phyloP scores from a whole-genome alignment of 2,797 vertebrate genomes.

The Sebastolobus alascanus region DNA sequence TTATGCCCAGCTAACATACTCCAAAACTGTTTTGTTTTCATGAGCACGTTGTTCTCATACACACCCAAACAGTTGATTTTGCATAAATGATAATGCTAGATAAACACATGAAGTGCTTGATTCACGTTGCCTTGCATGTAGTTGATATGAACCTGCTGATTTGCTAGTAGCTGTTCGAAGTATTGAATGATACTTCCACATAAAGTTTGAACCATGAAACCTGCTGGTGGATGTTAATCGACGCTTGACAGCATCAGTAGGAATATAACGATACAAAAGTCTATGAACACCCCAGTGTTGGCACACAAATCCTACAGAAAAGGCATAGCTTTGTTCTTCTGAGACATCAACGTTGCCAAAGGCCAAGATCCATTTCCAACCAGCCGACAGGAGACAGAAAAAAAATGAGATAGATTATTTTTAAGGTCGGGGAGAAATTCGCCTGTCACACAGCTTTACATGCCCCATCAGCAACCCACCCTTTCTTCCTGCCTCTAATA shows the following conservation, averaged over 20 bases:
- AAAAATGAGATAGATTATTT: background rate
- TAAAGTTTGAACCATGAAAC: background rate
- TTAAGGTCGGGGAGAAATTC: slow-evolving; percentile 5
- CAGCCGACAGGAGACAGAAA: slow-evolving; percentile 6
- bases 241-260: background rate
- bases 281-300: background rate
- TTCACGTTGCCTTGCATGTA: slow-evolving; percentile 5
- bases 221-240: background rate
- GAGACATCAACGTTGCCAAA: slow-evolving; percentile 1
- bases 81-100: background rate
- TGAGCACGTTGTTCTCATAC: background rate
- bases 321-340: background rate
- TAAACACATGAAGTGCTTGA: background rate
- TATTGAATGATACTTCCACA: background rate
- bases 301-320: background rate
- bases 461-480: slow-evolving; percentile 20
- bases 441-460: slow-evolving; percentile 33
- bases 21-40: background rate
- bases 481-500: slow-evolving; percentile 28
- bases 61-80: background rate
- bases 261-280: background rate
- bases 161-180: background rate
- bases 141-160: slow-evolving; percentile 15
- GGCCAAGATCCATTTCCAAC: slow-evolving; percentile 12
- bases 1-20: background rate